Conservation (phyloP, 2,113 vertebrate genomes). For the Zosterops lateralis region DNA sequence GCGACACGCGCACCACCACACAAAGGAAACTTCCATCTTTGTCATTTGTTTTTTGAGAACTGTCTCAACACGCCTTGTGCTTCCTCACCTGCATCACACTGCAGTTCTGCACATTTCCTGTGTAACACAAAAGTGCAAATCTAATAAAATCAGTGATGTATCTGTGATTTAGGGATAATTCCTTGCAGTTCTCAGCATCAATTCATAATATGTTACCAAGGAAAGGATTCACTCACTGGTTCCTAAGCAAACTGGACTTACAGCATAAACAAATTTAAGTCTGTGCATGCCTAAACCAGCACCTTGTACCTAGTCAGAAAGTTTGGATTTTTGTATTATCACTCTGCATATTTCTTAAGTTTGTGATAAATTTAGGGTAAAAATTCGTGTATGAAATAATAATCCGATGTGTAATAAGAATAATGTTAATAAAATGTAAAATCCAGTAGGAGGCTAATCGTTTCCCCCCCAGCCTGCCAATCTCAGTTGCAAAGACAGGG, state of each 20-base stretch:
- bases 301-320: not conserved
- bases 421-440: too few species aligned
- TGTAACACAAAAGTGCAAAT: not conserved
- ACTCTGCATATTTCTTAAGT: not conserved
- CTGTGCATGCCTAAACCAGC: not conserved
- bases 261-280: not conserved
- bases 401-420: too few species aligned
- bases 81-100: not conserved
- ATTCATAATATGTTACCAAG: not conserved
- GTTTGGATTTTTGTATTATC: not conserved
- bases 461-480: too few species aligned
- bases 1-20: too few species aligned
- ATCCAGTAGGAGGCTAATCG: too few species aligned
- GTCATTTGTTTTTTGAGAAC: not conserved
- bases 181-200: not conserved
- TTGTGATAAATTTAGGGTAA: too few species aligned
- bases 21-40: not conserved
- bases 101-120: fast-evolving
- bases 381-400: too few species aligned
- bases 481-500: too few species aligned
- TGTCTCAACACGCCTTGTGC: not conserved
- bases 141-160: not conserved
- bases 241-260: not conserved
- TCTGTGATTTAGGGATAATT: not conserved
- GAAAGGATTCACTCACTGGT: not conserved